phyloP scores from a whole-genome alignment of 2,797 vertebrate genomes.

The Podargus strigoides region DNA sequence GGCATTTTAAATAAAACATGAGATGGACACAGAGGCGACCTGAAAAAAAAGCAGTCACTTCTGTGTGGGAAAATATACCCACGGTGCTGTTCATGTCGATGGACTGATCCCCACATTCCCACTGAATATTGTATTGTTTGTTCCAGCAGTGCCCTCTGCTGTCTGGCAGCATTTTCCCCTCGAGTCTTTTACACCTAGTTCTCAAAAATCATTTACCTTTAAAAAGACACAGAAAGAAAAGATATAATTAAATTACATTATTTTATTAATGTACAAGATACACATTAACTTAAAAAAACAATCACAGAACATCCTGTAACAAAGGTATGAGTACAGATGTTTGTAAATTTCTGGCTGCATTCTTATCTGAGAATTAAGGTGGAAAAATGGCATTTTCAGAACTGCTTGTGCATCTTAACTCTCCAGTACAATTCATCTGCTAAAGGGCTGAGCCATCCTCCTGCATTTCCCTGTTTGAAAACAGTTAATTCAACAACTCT shows the following conservation, averaged over 20 bases:
- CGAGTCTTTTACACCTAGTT: background rate
- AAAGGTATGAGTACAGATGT: no score
- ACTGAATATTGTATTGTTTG: accelerated
- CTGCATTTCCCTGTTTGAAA: background rate
- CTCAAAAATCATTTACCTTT: background rate
- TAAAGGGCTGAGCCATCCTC: background rate
- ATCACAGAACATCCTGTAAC: background rate
- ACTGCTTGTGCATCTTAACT: background rate
- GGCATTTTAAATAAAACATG: background rate
- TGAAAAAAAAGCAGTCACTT: background rate
- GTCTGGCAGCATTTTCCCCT: background rate
- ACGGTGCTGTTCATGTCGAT: accelerated
- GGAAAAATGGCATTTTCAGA: background rate
- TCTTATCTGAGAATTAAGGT: background rate
- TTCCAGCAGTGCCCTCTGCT: conserved; percentile 64
- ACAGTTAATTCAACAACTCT: background rate
- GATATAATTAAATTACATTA: accelerated
- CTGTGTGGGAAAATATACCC: background rate
- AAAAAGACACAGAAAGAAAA: background rate
- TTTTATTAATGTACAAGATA: background rate
- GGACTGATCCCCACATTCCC: accelerated
- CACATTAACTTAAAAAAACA: background rate
- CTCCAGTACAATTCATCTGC: background rate
- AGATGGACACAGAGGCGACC: background rate
- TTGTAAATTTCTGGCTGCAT: background rate